Base-by-base conservation (phyloP, 2,797 vertebrate genomes). In the Sebastes nivosus region DNA sequence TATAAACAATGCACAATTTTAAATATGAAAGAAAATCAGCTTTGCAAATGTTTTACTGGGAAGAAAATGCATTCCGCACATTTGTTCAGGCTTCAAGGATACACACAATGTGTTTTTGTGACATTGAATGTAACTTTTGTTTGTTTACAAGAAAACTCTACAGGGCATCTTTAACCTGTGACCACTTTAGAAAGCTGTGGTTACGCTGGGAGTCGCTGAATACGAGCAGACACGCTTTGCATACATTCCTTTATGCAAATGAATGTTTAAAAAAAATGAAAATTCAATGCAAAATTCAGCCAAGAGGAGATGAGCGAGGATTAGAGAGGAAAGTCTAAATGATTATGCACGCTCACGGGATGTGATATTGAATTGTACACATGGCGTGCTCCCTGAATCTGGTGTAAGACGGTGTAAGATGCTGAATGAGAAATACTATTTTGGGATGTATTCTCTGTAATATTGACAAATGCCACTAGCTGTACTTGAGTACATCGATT, bases 251-350 rank as follows among this genome's bases (percentile, higher is more conserved):
- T 4, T 5, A 20, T 75, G 30, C 65, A 54, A 67, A 67, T 82
- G 6, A 72, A 74, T 69, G 58, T 72, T 82, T 72, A 61, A 84
- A 82, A 50, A 77, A 77, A 66, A 5, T 58, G 50, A 54, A 79
- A 29, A 50, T 72, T 75, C 14, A 71, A 25, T 32, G 38, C 20
- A 67, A 75, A 73, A 36, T 36, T 80, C 54, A 72, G 59, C 74
- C 66, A 74, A 71, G 36, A 77, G 76, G 42, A 85, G 78, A 83
- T 68, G 66, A 77, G 22, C 14, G 8, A 67, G 63, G 72, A 89
- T 79, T 85, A 82, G 24, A 58, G 46, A 25, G 55, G 38, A 77
- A 80, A 24, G 60, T 72, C 46, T 2, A 18, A 82, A 86, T 75
- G 13, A 77, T 72, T 83, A 75, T 85, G 71, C 71, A 75, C 5